These are phyloP conservation scores for Nestor notabilis DNA, from an alignment of 2,113 vertebrate genomes.

Conservation along the genomic window DNA sequence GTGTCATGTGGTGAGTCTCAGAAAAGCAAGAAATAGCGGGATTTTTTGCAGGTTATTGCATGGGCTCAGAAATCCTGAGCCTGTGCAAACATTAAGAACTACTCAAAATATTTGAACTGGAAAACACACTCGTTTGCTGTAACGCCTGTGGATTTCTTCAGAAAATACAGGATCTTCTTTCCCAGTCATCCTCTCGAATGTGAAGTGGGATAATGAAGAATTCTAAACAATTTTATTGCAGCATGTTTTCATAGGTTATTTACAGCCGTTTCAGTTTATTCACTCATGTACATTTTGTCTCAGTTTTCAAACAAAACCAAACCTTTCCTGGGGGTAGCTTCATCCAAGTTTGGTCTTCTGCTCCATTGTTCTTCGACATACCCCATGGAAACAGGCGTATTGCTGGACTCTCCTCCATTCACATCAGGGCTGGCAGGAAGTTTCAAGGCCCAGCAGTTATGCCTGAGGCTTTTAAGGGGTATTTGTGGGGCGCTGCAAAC, in stretches of 20 bases:
- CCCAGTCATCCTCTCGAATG: neutral
- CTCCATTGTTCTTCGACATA: neutral
- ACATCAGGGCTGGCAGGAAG: neutral
- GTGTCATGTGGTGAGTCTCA: slow-evolving; percentile 29
- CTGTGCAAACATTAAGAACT: slow-evolving; percentile 60
- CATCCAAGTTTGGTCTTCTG: neutral
- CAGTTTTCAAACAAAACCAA: neutral
- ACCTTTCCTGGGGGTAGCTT: neutral
- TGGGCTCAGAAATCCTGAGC: slow-evolving; percentile 33
- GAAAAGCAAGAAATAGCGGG: slow-evolving; percentile 13
- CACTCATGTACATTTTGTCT: slow-evolving; percentile 36
- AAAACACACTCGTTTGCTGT: slow-evolving; percentile 2
- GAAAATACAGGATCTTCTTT: slow-evolving; percentile 35
- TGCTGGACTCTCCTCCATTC: neutral
- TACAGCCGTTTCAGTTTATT: neutral
- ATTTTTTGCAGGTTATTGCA: slow-evolving; percentile 22
- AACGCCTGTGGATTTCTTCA: slow-evolving; percentile 50
- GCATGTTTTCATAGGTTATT: neutral
- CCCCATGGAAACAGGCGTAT: neutral
- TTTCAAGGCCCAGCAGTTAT: neutral
- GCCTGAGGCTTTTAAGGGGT: neutral
- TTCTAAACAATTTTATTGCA: neutral
- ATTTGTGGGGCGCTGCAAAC: neutral
- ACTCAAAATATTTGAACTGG: slow-evolving; percentile 69
- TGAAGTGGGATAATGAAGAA: slow-evolving; percentile 23